Evolutionary conservation across 2,888 invertebrate species (phyloP).

Genomic region (Clanis bilineata): DNA sequence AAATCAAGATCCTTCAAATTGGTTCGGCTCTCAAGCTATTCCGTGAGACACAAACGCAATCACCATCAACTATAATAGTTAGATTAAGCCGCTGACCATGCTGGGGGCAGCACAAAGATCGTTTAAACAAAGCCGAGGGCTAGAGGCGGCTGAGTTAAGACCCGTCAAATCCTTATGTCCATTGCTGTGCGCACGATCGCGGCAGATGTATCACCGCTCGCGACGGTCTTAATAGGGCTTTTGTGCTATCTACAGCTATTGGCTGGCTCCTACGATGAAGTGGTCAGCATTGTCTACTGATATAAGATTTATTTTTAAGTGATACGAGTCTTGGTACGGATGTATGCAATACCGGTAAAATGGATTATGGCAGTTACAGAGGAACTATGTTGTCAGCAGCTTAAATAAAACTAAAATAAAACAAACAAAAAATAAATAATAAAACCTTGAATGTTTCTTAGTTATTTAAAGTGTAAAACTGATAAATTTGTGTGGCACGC

Average conservation of each 20-base stretch:
- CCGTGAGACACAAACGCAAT: not conserved
- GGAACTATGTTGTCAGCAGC: no score
- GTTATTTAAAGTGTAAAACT: no score
- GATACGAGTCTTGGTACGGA: not conserved
- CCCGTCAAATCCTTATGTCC: conserved; percentile 69
- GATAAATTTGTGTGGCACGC: no score
- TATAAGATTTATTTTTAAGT: not conserved
- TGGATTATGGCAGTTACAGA: no score
- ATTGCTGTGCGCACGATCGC: conserved; percentile 69
- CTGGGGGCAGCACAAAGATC: conserved; percentile 40
- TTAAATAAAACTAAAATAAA: no score
- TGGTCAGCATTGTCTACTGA: conserved; percentile 11
- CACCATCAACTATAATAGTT: conserved; percentile 9
- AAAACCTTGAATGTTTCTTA: no score
- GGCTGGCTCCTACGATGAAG: conserved; percentile 35
- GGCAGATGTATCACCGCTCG: conserved; percentile 65
- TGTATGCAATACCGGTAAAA: no score
- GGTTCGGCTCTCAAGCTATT: not conserved
- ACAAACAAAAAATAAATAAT: no score
- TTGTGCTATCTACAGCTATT: conserved; percentile 53
- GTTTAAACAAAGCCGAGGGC: conserved; percentile 62
- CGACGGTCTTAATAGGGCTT: conserved; percentile 31
- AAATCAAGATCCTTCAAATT: not conserved
- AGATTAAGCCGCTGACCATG: conserved; percentile 3
- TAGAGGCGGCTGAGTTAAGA: conserved; percentile 59